Conservation (phyloP, 2,113 vertebrate genomes). For the Conger conger region DNA sequence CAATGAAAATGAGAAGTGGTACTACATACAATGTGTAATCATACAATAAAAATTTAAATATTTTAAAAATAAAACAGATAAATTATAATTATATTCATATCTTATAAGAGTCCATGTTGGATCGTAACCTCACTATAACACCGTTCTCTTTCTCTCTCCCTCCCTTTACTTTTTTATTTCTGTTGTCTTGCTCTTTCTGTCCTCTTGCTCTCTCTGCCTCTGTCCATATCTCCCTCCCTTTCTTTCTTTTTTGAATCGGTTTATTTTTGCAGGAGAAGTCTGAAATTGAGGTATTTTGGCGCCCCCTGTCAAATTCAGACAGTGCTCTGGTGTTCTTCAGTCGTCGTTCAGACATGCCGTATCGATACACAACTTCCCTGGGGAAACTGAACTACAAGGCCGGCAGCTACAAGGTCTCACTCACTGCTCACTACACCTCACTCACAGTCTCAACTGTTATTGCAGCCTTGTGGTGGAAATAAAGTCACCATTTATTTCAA, state of each 20-base stretch:
- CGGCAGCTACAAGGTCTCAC: slow-evolving; percentile 68
- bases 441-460: background rate
- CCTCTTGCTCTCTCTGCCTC: background rate
- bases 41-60: no score
- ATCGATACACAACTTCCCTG: slow-evolving; percentile 76
- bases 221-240: slow-evolving; percentile 10
- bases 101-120: no score
- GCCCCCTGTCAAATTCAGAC: slow-evolving; percentile 68
- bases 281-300: slow-evolving; percentile 79
- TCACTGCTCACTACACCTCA: background rate
- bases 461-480: background rate
- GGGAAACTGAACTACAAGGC: slow-evolving; percentile 67
- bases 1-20: no score
- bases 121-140: no score
- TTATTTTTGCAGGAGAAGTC: slow-evolving; percentile 69
- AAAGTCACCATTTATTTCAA: no score
- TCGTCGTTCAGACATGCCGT: slow-evolving; percentile 82
- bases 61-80: no score
- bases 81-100: no score
- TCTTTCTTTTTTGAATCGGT: background rate
- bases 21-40: no score
- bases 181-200: no score
- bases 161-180: no score
- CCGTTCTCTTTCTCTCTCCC: no score
- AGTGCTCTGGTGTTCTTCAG: slow-evolving; percentile 88